These are phyloP conservation scores for Pelodytes ibericus DNA, from an alignment of 2,797 vertebrate genomes.

Conservation along the genomic window DNA sequence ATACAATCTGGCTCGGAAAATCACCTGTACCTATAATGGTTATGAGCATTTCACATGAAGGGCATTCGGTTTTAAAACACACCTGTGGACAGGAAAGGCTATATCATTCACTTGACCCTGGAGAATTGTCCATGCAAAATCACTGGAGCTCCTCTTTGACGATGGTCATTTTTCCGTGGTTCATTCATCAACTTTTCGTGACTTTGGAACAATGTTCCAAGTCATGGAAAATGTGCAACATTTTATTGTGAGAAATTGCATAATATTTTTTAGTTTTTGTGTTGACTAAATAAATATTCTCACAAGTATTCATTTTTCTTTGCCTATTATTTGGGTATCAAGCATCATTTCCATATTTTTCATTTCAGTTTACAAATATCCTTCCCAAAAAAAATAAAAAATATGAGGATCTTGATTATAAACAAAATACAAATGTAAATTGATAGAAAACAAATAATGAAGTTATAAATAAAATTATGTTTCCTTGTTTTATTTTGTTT, in stretches of 20 bases:
- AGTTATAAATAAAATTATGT: conserved; percentile 34
- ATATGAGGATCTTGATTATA: neutral
- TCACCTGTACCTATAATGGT: conserved; percentile 43
- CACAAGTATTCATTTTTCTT: neutral
- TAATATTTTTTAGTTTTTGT: conserved; percentile 6
- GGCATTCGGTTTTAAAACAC: conserved; percentile 55
- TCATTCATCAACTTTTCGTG: conserved; percentile 72
- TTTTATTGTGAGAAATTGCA: conserved; percentile 39
- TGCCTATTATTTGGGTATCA: neutral
- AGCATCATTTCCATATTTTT: neutral
- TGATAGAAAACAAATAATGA: conserved; percentile 33
- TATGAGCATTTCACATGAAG: conserved; percentile 16
- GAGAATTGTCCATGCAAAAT: conserved; percentile 73
- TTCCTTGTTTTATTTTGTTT: conserved; percentile 15
- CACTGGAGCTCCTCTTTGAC: conserved; percentile 77
- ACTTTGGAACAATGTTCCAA: conserved; percentile 66
- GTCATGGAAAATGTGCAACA: conserved; percentile 60
- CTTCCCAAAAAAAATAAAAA: neutral
- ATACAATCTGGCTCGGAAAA: conserved; percentile 36
- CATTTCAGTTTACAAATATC: conserved; percentile 9
- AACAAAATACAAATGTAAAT: conserved; percentile 1
- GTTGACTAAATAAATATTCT: neutral
- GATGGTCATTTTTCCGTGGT: conserved; percentile 71
- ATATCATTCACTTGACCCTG: conserved; percentile 69
- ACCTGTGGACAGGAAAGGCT: conserved; percentile 61